Evolutionary conservation across 2,888 invertebrate species (phyloP).

Genomic region (Hipparchia sbordonii): DNA sequence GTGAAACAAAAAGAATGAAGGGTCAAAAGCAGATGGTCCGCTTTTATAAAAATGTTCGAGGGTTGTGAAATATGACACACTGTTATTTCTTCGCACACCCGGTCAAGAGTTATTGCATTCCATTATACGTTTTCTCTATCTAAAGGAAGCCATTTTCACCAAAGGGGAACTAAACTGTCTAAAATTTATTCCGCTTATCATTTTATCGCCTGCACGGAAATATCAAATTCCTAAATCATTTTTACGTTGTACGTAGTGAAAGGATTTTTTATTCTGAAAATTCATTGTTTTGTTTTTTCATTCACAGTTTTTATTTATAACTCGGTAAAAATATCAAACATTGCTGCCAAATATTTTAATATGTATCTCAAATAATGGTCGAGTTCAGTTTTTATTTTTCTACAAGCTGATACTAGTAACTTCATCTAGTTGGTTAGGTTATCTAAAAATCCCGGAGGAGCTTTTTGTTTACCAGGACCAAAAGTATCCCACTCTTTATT

Average conservation of each 20-base stretch:
- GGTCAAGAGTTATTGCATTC: slow-evolving; percentile 84
- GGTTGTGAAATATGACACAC: slow-evolving; percentile 83
- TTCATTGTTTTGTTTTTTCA: slow-evolving; percentile 3
- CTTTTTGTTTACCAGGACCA: too few species aligned
- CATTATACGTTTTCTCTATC: slow-evolving; percentile 82
- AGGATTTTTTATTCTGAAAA: background rate
- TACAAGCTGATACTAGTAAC: background rate
- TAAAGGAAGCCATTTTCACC: slow-evolving; percentile 82
- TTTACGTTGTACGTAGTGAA: slow-evolving; percentile 26
- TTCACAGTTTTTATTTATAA: background rate
- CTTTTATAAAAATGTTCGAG: slow-evolving; percentile 83
- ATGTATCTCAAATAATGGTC: too few species aligned
- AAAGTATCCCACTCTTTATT: too few species aligned
- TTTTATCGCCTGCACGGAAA: slow-evolving; percentile 56
- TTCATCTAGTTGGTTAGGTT: too few species aligned
- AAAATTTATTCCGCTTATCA: slow-evolving; percentile 74
- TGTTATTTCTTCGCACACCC: slow-evolving; percentile 83
- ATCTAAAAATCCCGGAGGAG: too few species aligned
- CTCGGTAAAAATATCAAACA: background rate
- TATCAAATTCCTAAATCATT: slow-evolving; percentile 47
- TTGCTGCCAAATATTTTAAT: background rate
- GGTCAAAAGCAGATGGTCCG: slow-evolving; percentile 83
- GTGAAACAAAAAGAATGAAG: slow-evolving; percentile 82
- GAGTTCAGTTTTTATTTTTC: background rate
- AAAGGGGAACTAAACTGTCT: slow-evolving; percentile 78